These are phyloP conservation scores for Protonibea diacanthus DNA, from an alignment of 2,797 vertebrate species.

Conservation along the genomic window DNA sequence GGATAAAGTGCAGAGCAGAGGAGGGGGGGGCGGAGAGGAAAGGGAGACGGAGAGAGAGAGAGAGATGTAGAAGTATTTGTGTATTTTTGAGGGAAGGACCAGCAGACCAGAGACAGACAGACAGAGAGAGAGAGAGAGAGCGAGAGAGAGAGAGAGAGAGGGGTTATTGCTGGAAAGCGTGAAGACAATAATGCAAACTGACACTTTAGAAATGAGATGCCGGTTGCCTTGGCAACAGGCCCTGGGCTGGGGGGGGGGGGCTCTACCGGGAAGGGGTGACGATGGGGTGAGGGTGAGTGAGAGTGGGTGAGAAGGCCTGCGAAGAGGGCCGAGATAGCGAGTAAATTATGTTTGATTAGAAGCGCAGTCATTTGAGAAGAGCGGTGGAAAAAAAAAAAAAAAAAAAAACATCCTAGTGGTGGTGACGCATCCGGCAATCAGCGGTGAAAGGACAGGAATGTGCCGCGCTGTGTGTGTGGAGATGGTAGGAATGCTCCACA, in stretches of 20 bases:
- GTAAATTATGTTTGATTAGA: slow-evolving; percentile 99
- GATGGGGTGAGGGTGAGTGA: slow-evolving; percentile 84
- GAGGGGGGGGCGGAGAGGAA: background rate
- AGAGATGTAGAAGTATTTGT: slow-evolving; percentile 39
- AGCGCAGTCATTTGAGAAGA: slow-evolving; percentile 95
- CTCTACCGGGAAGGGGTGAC: slow-evolving; percentile 84
- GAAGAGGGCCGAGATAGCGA: slow-evolving; percentile 91
- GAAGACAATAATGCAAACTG: slow-evolving; percentile 99
- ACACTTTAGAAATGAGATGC: slow-evolving; percentile 99
- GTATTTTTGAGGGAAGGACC: slow-evolving; percentile 45
- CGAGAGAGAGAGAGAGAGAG: slow-evolving; percentile 64
- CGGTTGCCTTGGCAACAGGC: slow-evolving; percentile 97
- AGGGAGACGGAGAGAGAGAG: background rate
- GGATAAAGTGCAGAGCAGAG: slow-evolving; percentile 29
- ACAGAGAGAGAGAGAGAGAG: slow-evolving; percentile 26
- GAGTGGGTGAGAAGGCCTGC: slow-evolving; percentile 88
- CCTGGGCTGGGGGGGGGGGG: slow-evolving; percentile 89
- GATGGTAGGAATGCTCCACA: slow-evolving; percentile 1
- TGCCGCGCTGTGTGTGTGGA: slow-evolving; percentile 8
- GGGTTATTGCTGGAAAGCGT: slow-evolving; percentile 95
- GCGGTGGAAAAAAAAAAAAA: slow-evolving; percentile 87
- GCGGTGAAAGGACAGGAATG: slow-evolving; percentile 70
- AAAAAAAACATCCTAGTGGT: slow-evolving; percentile 63
- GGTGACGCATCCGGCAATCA: slow-evolving; percentile 65
- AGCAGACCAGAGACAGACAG: slow-evolving; percentile 37